A percentile compares a stretch with the other conserved stretches of the same genome.
Evolutionary conservation across 2,113 vertebrate species (phyloP).

Genomic region (Otus sunia): DNA sequence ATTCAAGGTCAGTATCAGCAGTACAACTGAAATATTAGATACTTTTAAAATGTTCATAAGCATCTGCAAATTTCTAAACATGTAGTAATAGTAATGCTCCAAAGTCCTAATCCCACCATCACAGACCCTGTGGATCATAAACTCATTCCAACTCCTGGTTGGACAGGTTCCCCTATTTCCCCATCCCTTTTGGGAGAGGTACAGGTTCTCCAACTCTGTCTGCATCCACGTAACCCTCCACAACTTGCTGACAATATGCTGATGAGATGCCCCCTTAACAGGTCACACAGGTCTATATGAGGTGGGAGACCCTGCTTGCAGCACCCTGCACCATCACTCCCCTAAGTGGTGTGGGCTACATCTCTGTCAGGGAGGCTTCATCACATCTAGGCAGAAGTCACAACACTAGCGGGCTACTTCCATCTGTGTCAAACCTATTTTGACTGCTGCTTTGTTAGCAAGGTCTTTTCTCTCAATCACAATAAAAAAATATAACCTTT

Average conservation of each 20-base stretch:
- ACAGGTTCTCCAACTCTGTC: neutral
- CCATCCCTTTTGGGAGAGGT: neutral
- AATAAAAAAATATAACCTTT: neutral
- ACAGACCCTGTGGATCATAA: neutral
- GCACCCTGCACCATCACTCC: neutral
- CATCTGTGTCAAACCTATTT: neutral
- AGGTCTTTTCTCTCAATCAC: neutral
- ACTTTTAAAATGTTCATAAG: neutral
- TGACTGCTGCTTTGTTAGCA: neutral
- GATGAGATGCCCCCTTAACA: neutral
- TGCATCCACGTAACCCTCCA: neutral
- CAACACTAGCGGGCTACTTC: neutral
- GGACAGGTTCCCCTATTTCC: neutral
- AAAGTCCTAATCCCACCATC: rapidly evolving
- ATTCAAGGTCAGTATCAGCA: neutral
- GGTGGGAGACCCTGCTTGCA: neutral
- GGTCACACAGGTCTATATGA: too few relatives aligned
- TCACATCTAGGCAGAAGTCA: neutral
- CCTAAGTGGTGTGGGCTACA: neutral
- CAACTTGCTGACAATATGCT: neutral
- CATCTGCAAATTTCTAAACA: neutral
- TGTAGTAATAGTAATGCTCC: neutral
- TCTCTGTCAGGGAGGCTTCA: neutral
- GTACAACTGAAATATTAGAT: neutral
- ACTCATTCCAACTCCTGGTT: neutral